Conservation (phyloP, 2,888 invertebrate genomes). For the Diarsia rubi region DNA sequence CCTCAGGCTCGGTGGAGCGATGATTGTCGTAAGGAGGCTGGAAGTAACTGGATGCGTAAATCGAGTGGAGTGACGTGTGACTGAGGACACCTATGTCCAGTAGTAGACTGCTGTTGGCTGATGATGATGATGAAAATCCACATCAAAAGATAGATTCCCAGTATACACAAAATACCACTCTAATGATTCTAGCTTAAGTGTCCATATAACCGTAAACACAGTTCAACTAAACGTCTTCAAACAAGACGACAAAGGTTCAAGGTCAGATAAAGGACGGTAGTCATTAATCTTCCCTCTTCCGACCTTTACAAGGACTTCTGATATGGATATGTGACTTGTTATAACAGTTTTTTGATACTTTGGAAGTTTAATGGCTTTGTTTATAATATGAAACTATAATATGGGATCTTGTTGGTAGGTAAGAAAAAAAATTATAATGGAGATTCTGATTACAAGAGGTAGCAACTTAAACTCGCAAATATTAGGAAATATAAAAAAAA, state of each 20-base stretch:
- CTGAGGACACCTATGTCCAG: too few species aligned
- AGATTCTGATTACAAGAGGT: too few species aligned
- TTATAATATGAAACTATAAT: background rate
- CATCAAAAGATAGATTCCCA: background rate
- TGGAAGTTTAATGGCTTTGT: background rate
- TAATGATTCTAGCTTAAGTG: background rate
- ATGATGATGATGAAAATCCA: background rate
- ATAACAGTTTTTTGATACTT: constrained; percentile 30
- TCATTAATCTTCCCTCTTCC: constrained; percentile 57
- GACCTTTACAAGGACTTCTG: constrained; percentile 43
- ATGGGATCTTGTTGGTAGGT: background rate
- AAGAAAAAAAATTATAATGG: too few species aligned
- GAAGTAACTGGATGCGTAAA: too few species aligned
- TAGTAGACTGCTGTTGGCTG: too few species aligned
- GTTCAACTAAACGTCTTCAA: constrained; percentile 20
- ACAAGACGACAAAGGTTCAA: constrained; percentile 39
- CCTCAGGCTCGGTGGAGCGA: too few species aligned
- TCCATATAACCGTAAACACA: background rate
- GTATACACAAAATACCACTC: background rate
- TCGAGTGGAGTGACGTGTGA: too few species aligned
- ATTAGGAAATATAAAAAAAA: too few species aligned
- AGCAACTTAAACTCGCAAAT: too few species aligned
- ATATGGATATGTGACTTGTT: constrained; percentile 22
- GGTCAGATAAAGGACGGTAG: constrained; percentile 32
- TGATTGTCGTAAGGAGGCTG: too few species aligned